Conservation (phyloP, 2,888 invertebrate species). For the Aphodius granarius region DNA sequence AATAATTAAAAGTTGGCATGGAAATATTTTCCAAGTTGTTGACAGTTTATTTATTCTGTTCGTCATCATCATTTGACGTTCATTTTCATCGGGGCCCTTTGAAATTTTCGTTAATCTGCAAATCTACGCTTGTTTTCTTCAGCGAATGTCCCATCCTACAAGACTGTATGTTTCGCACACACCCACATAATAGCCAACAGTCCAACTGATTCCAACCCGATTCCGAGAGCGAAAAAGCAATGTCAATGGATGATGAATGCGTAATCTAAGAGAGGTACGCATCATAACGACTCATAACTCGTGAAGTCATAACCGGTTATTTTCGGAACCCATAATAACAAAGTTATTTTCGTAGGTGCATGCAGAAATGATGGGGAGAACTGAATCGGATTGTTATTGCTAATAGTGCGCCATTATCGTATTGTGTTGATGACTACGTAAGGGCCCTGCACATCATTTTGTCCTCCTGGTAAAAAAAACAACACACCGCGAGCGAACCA, state of each 20-base stretch:
- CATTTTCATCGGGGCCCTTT: conserved; percentile 25
- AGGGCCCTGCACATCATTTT: neutral
- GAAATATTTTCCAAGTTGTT: neutral
- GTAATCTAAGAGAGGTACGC: neutral
- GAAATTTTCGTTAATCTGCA: conserved; percentile 23
- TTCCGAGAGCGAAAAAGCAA: neutral
- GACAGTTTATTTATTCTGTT: conserved; percentile 1
- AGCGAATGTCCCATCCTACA: neutral
- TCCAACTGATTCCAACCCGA: neutral
- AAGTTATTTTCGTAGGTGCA: neutral
- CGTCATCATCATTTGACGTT: conserved; percentile 27
- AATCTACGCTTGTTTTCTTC: conserved; percentile 5
- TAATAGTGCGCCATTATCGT: neutral
- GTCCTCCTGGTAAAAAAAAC: neutral
- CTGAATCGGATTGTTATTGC: neutral
- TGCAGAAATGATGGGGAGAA: neutral
- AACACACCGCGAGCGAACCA: neutral
- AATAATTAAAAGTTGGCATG: neutral
- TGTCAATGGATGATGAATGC: neutral
- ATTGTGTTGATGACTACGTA: neutral
- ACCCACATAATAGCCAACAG: neutral
- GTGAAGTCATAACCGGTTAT: neutral
- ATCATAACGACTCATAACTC: neutral
- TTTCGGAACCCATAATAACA: neutral
- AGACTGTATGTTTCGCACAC: neutral